Evolutionary conservation across 2,888 invertebrate genomes (phyloP).

Genomic region (Trissolcus brochymenae): DNA sequence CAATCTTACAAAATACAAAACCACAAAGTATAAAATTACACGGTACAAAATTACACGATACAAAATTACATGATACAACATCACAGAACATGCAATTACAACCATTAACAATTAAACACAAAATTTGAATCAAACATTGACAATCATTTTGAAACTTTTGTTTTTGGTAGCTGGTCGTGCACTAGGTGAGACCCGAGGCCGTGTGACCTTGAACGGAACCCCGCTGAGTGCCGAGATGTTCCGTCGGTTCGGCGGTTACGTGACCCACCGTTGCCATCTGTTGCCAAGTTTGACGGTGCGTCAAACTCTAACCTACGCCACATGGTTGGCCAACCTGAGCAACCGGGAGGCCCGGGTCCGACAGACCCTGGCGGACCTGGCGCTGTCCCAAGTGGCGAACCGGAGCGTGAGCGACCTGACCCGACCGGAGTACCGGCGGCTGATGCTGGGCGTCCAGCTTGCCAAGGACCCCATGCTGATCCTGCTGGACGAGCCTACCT

Average conservation of each 20-base stretch:
- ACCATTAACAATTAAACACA: too few species aligned
- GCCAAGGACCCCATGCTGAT: slow-evolving; percentile 95
- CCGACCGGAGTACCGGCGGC: slow-evolving; percentile 91
- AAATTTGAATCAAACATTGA: background rate
- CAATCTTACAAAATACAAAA: too few species aligned
- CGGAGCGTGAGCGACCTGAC: slow-evolving; percentile 89
- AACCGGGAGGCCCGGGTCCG: slow-evolving; percentile 85
- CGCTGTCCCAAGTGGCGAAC: slow-evolving; percentile 92
- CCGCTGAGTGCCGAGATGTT: slow-evolving; percentile 88
- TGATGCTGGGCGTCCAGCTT: slow-evolving; percentile 94
- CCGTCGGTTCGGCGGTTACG: slow-evolving; percentile 91
- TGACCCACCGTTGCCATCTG: slow-evolving; percentile 90
- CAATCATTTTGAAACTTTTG: background rate
- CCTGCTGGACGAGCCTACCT: slow-evolving; percentile 94
- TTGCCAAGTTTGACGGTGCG: slow-evolving; percentile 91
- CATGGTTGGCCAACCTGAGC: slow-evolving; percentile 76
- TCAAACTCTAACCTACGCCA: slow-evolving; percentile 89
- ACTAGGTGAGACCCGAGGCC: slow-evolving; percentile 87
- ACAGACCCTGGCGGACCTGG: slow-evolving; percentile 94
- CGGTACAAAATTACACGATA: too few species aligned
- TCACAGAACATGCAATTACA: too few species aligned
- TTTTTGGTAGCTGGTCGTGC: slow-evolving; percentile 80
- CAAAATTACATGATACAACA: too few species aligned
- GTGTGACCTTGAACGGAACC: slow-evolving; percentile 92
- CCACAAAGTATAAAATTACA: too few species aligned